Conservation (phyloP, 2,113 vertebrate species). For the Anguilla rostrata region DNA sequence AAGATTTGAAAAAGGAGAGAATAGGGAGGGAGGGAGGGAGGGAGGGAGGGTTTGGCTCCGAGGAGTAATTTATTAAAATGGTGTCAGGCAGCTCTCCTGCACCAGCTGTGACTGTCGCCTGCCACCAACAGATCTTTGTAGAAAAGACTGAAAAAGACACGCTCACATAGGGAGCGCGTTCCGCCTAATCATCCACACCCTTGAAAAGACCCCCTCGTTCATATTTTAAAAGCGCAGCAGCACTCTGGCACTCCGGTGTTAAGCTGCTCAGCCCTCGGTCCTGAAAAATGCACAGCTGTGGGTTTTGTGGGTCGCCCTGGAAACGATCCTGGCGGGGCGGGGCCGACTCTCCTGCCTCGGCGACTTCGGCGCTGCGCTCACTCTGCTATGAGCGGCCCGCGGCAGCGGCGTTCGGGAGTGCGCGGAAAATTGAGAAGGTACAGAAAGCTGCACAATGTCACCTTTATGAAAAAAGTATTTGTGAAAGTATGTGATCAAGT, state of each 20-base stretch:
- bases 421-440: neutral
- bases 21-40: neutral
- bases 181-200: neutral
- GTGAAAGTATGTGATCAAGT: slow-evolving; percentile 1
- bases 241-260: slow-evolving; percentile 1
- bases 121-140: neutral
- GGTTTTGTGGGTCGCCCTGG: slow-evolving; percentile 39
- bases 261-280: slow-evolving; percentile 41
- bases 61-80: slow-evolving; percentile 10
- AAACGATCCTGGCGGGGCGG: slow-evolving; percentile 30
- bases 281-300: slow-evolving; percentile 46
- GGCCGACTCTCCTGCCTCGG: slow-evolving; percentile 43
- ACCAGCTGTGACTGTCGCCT: neutral
- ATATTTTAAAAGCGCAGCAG: neutral
- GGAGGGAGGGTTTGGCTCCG: neutral
- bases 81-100: neutral
- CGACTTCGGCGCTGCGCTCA: slow-evolving; percentile 53
- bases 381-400: slow-evolving; percentile 36
- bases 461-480: slow-evolving; percentile 5
- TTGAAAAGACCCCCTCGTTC: neutral
- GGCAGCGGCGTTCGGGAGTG: slow-evolving; percentile 35
- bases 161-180: neutral
- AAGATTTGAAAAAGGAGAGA: neutral
- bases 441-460: slow-evolving; percentile 40
- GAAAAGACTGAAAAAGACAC: neutral